A percentile compares a stretch with the other conserved stretches of the same genome.
Conservation (phyloP, 2,888 invertebrate species). For the Danaus chrysippus region DNA sequence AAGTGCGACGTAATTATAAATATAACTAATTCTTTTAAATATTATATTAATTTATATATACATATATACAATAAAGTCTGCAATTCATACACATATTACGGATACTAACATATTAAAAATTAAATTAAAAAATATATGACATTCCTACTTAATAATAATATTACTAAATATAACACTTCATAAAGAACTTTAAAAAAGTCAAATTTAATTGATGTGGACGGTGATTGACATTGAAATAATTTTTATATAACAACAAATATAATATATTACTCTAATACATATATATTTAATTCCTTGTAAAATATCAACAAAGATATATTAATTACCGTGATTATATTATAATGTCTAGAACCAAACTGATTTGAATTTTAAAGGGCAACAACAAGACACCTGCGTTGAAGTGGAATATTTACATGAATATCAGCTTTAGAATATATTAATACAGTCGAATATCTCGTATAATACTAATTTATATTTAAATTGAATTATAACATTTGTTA, state of each 20-base stretch:
- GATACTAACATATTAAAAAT: too few species aligned
- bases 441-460: not conserved
- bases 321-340: slow-evolving; percentile 12
- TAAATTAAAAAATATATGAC: not conserved
- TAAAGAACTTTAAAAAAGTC: too few species aligned
- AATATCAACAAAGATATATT: slow-evolving; percentile 2
- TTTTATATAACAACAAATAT: too few species aligned
- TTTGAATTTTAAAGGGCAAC: slow-evolving; percentile 17
- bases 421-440: not conserved
- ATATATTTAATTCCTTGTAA: not conserved
- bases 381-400: not conserved
- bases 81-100: too few species aligned
- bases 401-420: not conserved
- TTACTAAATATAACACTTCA: not conserved
- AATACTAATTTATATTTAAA: not conserved
- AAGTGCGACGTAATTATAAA: too few species aligned
- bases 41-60: too few species aligned
- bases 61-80: too few species aligned
- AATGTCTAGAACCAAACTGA: slow-evolving; percentile 2
- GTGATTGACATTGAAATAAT: too few species aligned
- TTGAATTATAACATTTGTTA: not conserved
- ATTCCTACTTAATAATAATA: not conserved
- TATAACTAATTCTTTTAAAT: too few species aligned
- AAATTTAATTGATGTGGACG: too few species aligned
- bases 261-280: too few species aligned